phyloP scores from a whole-genome alignment of 1,140 invertebrate genomes.

The Drosophila littoralis region DNA sequence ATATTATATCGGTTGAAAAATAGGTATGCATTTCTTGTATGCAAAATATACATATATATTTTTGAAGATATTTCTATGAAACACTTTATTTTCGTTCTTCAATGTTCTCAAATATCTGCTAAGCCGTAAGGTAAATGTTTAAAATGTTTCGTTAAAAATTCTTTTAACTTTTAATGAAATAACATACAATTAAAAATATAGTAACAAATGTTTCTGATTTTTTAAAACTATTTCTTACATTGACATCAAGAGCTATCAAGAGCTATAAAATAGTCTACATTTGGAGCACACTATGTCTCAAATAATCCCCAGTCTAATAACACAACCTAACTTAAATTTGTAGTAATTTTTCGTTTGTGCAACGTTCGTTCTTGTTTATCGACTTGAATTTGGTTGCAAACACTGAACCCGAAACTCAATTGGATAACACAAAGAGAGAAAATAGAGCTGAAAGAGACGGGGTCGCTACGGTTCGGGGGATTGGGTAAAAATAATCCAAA shows the following conservation, averaged over 20 bases:
- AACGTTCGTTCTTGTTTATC: slow-evolving; percentile 57
- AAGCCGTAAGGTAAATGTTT: too few species aligned
- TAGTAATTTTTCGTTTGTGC: slow-evolving; percentile 11
- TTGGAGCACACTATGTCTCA: neutral
- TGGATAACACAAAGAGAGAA: slow-evolving; percentile 37
- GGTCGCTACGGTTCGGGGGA: neutral
- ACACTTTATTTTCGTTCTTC: too few species aligned
- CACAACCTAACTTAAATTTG: neutral
- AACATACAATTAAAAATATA: neutral
- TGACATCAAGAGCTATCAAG: neutral
- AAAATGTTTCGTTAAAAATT: too few species aligned
- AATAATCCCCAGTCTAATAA: neutral
- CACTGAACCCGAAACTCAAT: slow-evolving; percentile 62
- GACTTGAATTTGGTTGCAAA: slow-evolving; percentile 74
- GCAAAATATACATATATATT: too few species aligned
- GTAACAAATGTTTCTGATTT: too few species aligned
- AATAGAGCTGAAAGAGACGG: slow-evolving; percentile 24
- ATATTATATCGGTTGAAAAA: too few species aligned
- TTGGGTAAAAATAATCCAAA: slow-evolving; percentile 66
- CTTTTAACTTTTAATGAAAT: neutral
- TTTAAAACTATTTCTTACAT: too few species aligned
- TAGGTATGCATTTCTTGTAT: too few species aligned
- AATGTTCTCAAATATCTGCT: too few species aligned
- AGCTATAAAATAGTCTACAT: neutral
- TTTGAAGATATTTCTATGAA: too few species aligned